These are phyloP conservation scores for Rhagologus leucostigma DNA, from an alignment of 2,113 vertebrate species.

Conservation along the genomic window DNA sequence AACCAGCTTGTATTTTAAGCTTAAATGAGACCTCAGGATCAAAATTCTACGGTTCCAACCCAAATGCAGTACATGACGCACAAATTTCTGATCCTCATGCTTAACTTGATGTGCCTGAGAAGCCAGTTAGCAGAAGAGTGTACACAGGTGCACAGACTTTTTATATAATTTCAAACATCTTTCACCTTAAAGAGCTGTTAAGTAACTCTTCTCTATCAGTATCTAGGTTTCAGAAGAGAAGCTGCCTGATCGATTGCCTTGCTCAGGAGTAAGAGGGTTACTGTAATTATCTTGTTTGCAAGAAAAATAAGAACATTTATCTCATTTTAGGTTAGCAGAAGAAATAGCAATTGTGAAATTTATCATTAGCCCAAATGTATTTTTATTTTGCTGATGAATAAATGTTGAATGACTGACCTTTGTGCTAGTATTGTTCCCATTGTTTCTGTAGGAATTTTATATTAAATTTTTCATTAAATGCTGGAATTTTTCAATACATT, in stretches of 20 bases:
- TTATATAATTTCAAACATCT: neutral
- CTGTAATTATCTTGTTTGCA: constrained; percentile 31
- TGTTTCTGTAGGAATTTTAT: neutral
- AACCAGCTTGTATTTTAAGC: neutral
- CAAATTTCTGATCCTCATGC: neutral
- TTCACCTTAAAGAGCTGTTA: neutral
- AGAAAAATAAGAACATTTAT: constrained; percentile 28
- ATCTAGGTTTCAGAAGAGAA: neutral
- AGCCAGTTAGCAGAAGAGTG: neutral
- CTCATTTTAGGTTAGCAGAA: constrained; percentile 10
- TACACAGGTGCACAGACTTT: neutral
- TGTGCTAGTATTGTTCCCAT: neutral
- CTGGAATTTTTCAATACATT: neutral
- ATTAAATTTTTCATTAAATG: neutral
- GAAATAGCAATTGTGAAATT: neutral
- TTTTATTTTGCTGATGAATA: constrained; percentile 9
- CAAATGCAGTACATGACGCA: neutral
- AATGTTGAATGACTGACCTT: neutral
- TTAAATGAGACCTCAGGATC: neutral
- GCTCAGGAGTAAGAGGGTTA: neutral
- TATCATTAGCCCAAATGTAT: neutral
- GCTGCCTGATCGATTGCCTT: neutral
- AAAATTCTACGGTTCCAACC: neutral
- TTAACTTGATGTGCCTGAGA: neutral
- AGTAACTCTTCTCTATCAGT: neutral